Conservation (phyloP, 2,888 invertebrate genomes). For the Lymantria dispar region DNA sequence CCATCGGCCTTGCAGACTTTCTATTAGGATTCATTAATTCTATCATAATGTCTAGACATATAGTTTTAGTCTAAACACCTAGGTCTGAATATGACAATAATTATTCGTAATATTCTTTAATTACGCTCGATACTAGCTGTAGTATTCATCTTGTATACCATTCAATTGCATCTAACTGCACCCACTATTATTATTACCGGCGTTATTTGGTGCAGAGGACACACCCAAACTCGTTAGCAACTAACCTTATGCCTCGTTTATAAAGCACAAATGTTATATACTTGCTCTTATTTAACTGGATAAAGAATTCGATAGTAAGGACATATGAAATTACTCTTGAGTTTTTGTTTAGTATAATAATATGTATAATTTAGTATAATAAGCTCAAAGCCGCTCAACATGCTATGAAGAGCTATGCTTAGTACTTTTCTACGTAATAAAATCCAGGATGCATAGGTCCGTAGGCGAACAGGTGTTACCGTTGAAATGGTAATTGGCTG, state of each 20-base stretch:
- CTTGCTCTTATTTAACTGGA: slow-evolving; percentile 24
- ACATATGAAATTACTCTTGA: slow-evolving; percentile 22
- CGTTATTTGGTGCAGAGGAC: slow-evolving; percentile 75
- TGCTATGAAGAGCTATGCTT: too few relatives aligned
- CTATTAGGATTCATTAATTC: slow-evolving; percentile 2
- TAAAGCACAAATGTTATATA: slow-evolving; percentile 32
- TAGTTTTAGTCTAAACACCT: slow-evolving; percentile 7
- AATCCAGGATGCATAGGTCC: too few relatives aligned
- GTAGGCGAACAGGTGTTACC: too few relatives aligned
- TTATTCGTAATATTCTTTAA: slow-evolving; percentile 41
- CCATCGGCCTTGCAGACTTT: slow-evolving; percentile 21
- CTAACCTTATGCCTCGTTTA: slow-evolving; percentile 68
- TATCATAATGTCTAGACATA: background rate
- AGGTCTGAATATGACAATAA: slow-evolving; percentile 24
- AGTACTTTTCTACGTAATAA: too few relatives aligned
- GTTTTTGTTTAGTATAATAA: slow-evolving; percentile 13
- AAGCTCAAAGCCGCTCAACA: too few relatives aligned
- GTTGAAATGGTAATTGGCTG: too few relatives aligned
- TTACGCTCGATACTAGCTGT: slow-evolving; percentile 32
- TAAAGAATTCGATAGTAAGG: slow-evolving; percentile 28
- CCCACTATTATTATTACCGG: slow-evolving; percentile 69
- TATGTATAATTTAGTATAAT: too few relatives aligned
- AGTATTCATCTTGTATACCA: slow-evolving; percentile 41
- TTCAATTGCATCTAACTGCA: slow-evolving; percentile 67
- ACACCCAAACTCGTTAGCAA: slow-evolving; percentile 77